Base-by-base conservation (phyloP, 1,140 invertebrate genomes). In the Ips typographus region DNA sequence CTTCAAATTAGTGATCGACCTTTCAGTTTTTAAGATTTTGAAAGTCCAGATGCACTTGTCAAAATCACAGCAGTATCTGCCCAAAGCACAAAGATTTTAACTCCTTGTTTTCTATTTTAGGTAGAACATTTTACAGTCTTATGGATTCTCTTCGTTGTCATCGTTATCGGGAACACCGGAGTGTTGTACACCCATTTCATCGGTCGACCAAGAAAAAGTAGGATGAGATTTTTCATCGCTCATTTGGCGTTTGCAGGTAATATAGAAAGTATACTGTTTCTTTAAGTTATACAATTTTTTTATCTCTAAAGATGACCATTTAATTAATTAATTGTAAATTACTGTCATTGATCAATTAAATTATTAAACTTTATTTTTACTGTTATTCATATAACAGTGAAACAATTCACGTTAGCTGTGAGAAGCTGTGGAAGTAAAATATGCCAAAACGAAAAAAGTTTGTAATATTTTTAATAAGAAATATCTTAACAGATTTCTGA, bases 141-240 rank as follows among this genome's bases (percentile, higher is more conserved):
- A 72, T 95, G 93, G 89, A 83, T 95, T 43, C 85, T 98, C 1
- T 93, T 97, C 76, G 85, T 89, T 6, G 84, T 94, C 39, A 97
- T 97, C 65, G 92, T 98, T 4, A 85, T 92, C 40, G 93, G 95
- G 3, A 98, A 98, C 80, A 86, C 87, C 36, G 89, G 92, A 0
- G 95, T 98, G 1, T 84, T 98, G 37, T 87, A 89, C 1, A 92
- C 94, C 5, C 85, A 97, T 53, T 82, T 91, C 40, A 84, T 93
- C 59, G 92, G 91, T 65, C 94, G 95, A 79, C 86, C 89, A 40
- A 85, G 94, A 75, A 96, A 95, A 80, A 95, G 94, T 36, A 83
- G 95, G 8, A 98, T 98, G 94, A 96, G 96, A 78, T 98, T 94
- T 83, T 98, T 98, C 82, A 97, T 98, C 72, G 94, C 94, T 83